phyloP scores from a whole-genome alignment of 2,113 vertebrate genomes.

The Oplegnathus fasciatus region DNA sequence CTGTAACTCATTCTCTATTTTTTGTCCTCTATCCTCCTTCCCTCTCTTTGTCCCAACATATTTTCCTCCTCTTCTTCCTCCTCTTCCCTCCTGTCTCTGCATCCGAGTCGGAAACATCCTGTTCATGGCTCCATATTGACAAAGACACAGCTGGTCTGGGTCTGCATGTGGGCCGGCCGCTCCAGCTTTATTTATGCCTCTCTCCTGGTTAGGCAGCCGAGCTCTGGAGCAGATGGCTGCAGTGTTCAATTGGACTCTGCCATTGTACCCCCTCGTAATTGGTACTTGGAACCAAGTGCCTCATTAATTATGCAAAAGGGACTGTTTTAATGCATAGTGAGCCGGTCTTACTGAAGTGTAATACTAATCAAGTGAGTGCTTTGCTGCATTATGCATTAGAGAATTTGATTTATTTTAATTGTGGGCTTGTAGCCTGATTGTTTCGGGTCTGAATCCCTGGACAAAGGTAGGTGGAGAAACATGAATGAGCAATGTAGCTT shows the following conservation, averaged over 20 bases:
- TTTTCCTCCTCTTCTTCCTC: constrained; percentile 36
- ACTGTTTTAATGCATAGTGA: constrained; percentile 71
- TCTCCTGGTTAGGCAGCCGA: constrained; percentile 54
- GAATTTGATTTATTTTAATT: constrained; percentile 72
- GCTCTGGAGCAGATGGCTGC: constrained; percentile 77
- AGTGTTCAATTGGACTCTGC: constrained; percentile 71
- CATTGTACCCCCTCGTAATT: constrained; percentile 73
- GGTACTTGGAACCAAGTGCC: constrained; percentile 76
- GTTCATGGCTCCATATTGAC: constrained; percentile 61
- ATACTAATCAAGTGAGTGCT: constrained; percentile 77
- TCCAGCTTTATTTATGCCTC: constrained; percentile 69
- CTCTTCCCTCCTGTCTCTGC: constrained; percentile 49
- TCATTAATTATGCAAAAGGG: constrained; percentile 81
- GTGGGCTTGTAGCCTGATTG: constrained; percentile 39
- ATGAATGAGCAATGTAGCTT: background rate
- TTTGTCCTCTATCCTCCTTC: background rate
- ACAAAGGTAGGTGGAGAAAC: constrained; percentile 9
- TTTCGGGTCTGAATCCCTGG: constrained; percentile 33
- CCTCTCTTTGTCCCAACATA: constrained; percentile 10
- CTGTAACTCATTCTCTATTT: constrained; percentile 9
- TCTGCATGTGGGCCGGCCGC: constrained; percentile 69
- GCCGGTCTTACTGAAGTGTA: constrained; percentile 61
- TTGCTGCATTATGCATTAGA: constrained; percentile 72
- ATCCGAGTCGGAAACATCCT: constrained; percentile 71
- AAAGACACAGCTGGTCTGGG: constrained; percentile 78